A percentile compares a stretch with the other conserved stretches of the same genome.
Evolutionary conservation across 2,113 vertebrate genomes (phyloP).

Genomic region (Pagrus major): DNA sequence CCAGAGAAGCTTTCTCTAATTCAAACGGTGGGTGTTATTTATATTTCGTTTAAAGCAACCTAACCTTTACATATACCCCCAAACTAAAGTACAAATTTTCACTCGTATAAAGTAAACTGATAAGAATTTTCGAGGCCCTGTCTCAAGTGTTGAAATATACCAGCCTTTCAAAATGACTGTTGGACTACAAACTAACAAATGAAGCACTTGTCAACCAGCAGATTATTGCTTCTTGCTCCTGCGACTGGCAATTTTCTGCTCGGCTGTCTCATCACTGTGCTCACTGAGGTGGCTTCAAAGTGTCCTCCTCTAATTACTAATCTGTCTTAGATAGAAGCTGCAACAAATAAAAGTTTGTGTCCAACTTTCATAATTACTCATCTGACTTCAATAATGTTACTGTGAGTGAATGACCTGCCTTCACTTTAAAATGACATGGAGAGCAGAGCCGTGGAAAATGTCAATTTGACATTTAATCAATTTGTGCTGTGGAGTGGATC

Average conservation of each 20-base stretch:
- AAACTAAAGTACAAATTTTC: neutral
- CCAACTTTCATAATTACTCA: slow-evolving; percentile 71
- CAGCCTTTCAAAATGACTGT: slow-evolving; percentile 11
- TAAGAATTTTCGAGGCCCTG: neutral
- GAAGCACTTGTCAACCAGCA: slow-evolving; percentile 52
- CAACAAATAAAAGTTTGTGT: slow-evolving; percentile 64
- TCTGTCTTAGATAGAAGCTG: slow-evolving; percentile 28
- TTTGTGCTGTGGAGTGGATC: slow-evolving; percentile 61
- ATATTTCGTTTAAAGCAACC: neutral
- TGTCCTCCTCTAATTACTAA: slow-evolving; percentile 53
- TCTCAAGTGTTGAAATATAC: neutral
- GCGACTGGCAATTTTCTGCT: slow-evolving; percentile 65
- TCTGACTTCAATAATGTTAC: slow-evolving; percentile 54
- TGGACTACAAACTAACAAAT: slow-evolving; percentile 47
- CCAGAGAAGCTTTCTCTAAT: too few species aligned
- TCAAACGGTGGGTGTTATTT: neutral
- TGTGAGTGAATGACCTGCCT: slow-evolving; percentile 56
- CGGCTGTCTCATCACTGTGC: slow-evolving; percentile 55
- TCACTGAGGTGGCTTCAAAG: slow-evolving; percentile 57
- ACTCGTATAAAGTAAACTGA: neutral
- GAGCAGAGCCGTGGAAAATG: slow-evolving; percentile 43
- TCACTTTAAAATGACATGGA: slow-evolving; percentile 36
- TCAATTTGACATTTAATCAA: slow-evolving; percentile 53
- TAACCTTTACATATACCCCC: neutral
- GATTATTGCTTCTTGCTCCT: slow-evolving; percentile 45